Base-by-base conservation (phyloP, 2,888 invertebrate species). In the Aplocera efformata region DNA sequence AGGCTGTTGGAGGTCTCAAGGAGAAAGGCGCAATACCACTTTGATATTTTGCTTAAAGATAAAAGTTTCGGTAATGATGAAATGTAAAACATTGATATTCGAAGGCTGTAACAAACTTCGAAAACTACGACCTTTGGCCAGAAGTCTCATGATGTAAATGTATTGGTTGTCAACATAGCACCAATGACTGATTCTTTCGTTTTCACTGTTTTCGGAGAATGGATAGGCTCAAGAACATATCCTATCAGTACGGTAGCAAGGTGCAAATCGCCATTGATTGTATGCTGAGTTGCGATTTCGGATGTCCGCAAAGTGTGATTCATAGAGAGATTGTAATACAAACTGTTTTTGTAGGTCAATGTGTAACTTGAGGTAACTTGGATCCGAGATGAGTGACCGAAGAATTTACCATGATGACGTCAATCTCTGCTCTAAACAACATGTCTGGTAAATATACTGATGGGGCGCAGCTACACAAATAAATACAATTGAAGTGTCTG, bases 171-270 rank as follows among this genome's bases (percentile, higher is more conserved):
- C 45, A 44, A 63, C 53, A 56, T 62, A 38, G 30, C 55, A 47
- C 45, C 37, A 49, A 56, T 37, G 42, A 47, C 63, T 77, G 76
- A 76, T 66, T 80, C 76, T 79, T 75, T 72, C 67, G 73, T 67
- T 17, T 70, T 74, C 67, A 60, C 56, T 30, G 37, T 55, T 56
- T 56, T 48, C 39, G 35, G 55, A 69, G 61, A 70, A 68, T 64
- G 64, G 39, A 42, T 20, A 24, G 9, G 32, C 13, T 17, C 8
- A 6, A 9, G 17, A 29, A 10, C n/a, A 17, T 17, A 7, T 21
- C 22, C 28, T 42, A 30, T 27, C 20, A 7, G 20, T 17, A n/a
- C 20, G 8, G 10, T 20, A 28, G 11, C 27, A 28, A 35, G 20
- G 36, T 42, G 31, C 27, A 33, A 40, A 37, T 26, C 7, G 5